Percentiles rank a stretch among this genome's conserved stretches.
Evolutionary conservation across 1,140 invertebrate genomes (phyloP).

Genomic region (Lepidostoma basale): DNA sequence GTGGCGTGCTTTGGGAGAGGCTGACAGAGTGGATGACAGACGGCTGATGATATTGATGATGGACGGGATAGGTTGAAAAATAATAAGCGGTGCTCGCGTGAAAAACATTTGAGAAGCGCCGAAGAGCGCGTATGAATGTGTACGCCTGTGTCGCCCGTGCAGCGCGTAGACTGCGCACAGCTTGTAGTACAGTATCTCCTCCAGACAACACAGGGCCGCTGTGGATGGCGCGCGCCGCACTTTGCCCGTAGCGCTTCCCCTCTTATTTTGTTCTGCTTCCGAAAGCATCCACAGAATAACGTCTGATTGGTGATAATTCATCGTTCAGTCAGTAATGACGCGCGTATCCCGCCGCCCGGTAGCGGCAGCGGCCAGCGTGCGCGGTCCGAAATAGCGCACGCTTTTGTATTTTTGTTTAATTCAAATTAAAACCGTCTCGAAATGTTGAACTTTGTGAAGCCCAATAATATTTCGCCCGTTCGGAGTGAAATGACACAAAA

Average conservation of each 20-base stretch:
- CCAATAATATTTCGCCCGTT: no score
- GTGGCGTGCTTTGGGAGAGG: no score
- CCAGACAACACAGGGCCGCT: neutral
- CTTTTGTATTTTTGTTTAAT: conserved; percentile 11
- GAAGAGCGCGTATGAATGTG: neutral
- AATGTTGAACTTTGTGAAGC: no score
- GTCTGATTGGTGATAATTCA: neutral
- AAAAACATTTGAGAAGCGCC: neutral
- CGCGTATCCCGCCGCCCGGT: neutral
- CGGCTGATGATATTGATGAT: no score
- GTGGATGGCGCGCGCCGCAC: neutral
- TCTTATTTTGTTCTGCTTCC: neutral
- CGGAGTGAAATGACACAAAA: no score
- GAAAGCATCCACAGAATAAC: neutral
- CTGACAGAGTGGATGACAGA: no score
- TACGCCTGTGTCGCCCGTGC: no score
- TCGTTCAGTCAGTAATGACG: neutral
- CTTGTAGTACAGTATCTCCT: neutral
- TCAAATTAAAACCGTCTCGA: no score
- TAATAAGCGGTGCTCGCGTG: no score
- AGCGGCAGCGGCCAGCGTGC: neutral
- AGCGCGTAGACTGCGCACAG: neutral
- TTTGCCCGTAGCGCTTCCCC: neutral
- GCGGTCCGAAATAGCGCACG: neutral
- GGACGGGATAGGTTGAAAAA: no score